Conservation (phyloP, 1,140 invertebrate genomes). For the Drosophila nigromelanica region DNA sequence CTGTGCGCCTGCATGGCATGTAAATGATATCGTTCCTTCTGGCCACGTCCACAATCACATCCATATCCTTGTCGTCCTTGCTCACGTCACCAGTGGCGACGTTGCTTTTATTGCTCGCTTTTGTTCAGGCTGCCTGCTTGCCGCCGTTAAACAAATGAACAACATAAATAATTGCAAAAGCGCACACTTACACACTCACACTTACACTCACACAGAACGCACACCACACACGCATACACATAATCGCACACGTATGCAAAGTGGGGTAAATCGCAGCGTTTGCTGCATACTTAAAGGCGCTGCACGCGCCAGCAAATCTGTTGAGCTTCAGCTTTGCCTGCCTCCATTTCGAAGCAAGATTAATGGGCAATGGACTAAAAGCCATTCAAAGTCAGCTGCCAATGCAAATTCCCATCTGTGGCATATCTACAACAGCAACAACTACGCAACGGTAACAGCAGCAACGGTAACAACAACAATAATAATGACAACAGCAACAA, state of each 20-base stretch:
- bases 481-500: slow-evolving; percentile 1
- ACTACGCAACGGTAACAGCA: no score
- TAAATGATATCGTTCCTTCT: slow-evolving; percentile 81
- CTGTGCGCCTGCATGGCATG: slow-evolving; percentile 68
- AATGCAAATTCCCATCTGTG: slow-evolving; percentile 43
- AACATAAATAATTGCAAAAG: slow-evolving; percentile 82
- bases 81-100: slow-evolving; percentile 57
- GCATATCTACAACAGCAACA: slow-evolving; percentile 12
- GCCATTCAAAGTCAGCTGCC: slow-evolving; percentile 48
- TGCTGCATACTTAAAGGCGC: slow-evolving; percentile 66
- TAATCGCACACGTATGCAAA: slow-evolving; percentile 48
- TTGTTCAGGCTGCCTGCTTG: slow-evolving; percentile 72
- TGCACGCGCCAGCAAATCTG: slow-evolving; percentile 50
- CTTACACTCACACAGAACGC: slow-evolving; percentile 11
- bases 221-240: slow-evolving; percentile 11
- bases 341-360: slow-evolving; percentile 57
- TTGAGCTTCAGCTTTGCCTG: slow-evolving; percentile 42
- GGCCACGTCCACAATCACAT: slow-evolving; percentile 66
- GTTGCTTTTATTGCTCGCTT: slow-evolving; percentile 54
- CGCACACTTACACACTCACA: slow-evolving; percentile 45
- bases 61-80: slow-evolving; percentile 45
- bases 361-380: slow-evolving; percentile 59
- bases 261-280: slow-evolving; percentile 69
- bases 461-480: slow-evolving; percentile 1
- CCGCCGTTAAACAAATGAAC: slow-evolving; percentile 80